These are phyloP conservation scores for Cheilinus undulatus DNA, from an alignment of 2,113 vertebrate genomes.

Conservation along the genomic window DNA sequence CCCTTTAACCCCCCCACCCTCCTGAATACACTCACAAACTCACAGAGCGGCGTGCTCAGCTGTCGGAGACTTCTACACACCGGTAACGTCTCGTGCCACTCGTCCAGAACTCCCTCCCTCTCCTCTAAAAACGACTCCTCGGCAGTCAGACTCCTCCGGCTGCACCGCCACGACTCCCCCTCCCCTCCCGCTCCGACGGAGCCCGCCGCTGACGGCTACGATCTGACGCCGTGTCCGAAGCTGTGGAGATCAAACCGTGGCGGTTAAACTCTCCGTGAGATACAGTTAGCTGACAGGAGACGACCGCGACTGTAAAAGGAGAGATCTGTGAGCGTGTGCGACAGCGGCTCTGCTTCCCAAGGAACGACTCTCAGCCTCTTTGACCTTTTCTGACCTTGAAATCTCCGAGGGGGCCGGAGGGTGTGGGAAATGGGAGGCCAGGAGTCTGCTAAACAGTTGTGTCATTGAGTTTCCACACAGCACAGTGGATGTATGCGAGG, in stretches of 20 bases:
- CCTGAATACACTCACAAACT: conserved; percentile 36
- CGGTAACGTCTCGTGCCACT: conserved; percentile 61
- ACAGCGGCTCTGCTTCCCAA: conserved; percentile 72
- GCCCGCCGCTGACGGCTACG: conserved; percentile 16
- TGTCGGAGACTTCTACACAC: conserved; percentile 68
- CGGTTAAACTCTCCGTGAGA: conserved; percentile 20
- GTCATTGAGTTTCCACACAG: conserved; percentile 77
- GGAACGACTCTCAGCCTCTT: conserved; percentile 65
- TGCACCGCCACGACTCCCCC: conserved; percentile 19
- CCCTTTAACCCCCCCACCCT: conserved; percentile 30
- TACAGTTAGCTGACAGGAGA: neutral
- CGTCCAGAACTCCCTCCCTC: conserved; percentile 21
- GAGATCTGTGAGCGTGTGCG: conserved; percentile 31
- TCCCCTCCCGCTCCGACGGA: conserved; percentile 12
- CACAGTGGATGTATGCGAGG: conserved; percentile 34
- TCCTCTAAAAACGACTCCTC: conserved; percentile 40
- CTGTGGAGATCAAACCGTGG: conserved; percentile 25
- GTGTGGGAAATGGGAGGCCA: conserved; percentile 80
- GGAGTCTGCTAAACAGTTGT: conserved; percentile 77
- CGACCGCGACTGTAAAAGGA: conserved; percentile 49
- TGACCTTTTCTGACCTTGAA: conserved; percentile 80
- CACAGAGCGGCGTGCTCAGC: conserved; percentile 66
- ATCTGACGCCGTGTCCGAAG: conserved; percentile 32
- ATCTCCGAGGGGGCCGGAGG: conserved; percentile 74
- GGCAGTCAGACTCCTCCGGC: conserved; percentile 27